A percentile compares a stretch with the other conserved stretches of the same genome.
Evolutionary conservation across 35 echinoderm and acorn worm species (phyloP).

Genomic region (Hemicentrotus pulcherrimus): DNA sequence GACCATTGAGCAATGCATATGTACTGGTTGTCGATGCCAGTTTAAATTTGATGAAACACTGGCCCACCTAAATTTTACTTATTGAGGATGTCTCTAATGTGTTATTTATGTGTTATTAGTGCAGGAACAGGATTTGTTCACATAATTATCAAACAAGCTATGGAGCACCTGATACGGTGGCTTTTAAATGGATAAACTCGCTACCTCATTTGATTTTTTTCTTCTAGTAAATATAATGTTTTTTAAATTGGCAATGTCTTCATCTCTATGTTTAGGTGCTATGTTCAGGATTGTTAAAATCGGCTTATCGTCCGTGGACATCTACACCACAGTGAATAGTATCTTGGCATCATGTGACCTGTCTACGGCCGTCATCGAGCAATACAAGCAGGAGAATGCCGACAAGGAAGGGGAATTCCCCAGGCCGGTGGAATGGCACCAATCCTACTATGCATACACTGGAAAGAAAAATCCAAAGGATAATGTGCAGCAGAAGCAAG

Average conservation of each 20-base stretch:
- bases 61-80: too few species aligned
- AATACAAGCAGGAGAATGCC: constrained; percentile 47
- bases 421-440: constrained; percentile 76
- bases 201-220: too few species aligned
- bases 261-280: not conserved
- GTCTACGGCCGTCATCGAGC: constrained; percentile 72
- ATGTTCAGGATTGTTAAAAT: constrained; percentile 71
- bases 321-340: constrained; percentile 78
- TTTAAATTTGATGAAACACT: too few species aligned
- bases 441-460: constrained; percentile 80
- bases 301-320: constrained; percentile 59
- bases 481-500: not conserved
- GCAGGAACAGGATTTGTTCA: too few species aligned
- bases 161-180: too few species aligned
- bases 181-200: too few species aligned
- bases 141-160: too few species aligned
- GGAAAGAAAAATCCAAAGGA: constrained; percentile 67
- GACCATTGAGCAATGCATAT: too few species aligned
- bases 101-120: too few species aligned
- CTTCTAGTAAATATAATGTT: too few species aligned
- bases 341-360: constrained; percentile 83
- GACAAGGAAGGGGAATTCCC: constrained; percentile 46
- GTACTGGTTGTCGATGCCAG: too few species aligned
- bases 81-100: too few species aligned
- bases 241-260: not conserved